These are phyloP conservation scores for Oscheius sp. DNA, from an alignment of 2,888 invertebrate genomes.

Conservation along the genomic window DNA sequence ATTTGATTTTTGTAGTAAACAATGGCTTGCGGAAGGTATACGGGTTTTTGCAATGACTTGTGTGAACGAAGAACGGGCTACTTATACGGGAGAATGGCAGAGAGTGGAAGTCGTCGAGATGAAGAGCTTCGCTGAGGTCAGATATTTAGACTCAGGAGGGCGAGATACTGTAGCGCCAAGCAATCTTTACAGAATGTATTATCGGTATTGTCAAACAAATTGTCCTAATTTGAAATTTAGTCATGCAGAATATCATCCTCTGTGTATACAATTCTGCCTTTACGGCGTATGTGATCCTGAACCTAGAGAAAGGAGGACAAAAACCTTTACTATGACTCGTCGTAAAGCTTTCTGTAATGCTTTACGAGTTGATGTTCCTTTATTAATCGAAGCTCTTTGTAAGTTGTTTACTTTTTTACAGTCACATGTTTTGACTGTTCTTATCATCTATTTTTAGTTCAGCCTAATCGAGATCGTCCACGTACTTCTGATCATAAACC, in stretches of 20 bases:
- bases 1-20: neutral
- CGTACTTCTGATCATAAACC: neutral
- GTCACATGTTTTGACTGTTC: neutral
- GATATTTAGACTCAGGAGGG: constrained; percentile 48
- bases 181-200: constrained; percentile 43
- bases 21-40: neutral
- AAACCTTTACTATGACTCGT: neutral
- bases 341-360: neutral
- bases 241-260: constrained; percentile 41
- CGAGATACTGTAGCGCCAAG: constrained; percentile 38
- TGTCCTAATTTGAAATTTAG: constrained; percentile 26
- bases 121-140: constrained; percentile 37
- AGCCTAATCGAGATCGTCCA: neutral
- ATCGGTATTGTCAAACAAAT: constrained; percentile 27
- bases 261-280: constrained; percentile 41
- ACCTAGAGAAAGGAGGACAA: neutral
- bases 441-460: neutral
- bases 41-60: constrained; percentile 43
- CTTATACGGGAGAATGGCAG: constrained; percentile 52
- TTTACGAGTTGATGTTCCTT: constrained; percentile 27
- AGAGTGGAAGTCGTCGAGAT: constrained; percentile 36
- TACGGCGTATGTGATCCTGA: constrained; percentile 33
- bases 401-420: neutral
- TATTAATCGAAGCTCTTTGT: neutral
- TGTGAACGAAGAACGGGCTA: constrained; percentile 39